These are phyloP conservation scores for Falcunculus frontatus DNA, from an alignment of 2,113 vertebrate genomes.

Conservation along the genomic window DNA sequence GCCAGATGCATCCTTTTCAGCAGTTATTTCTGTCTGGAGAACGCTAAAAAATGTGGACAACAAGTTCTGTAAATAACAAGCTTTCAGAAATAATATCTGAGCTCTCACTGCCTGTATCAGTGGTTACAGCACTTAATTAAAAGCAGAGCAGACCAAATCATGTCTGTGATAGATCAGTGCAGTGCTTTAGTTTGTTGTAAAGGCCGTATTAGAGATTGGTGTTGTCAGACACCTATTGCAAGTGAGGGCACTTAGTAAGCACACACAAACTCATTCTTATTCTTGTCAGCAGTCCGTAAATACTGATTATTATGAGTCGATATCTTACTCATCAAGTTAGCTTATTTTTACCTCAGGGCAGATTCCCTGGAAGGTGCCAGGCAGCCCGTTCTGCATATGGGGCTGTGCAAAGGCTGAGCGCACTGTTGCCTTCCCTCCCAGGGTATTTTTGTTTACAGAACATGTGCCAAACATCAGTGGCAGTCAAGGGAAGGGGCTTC, in stretches of 20 bases:
- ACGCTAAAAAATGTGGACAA: background rate
- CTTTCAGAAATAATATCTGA: background rate
- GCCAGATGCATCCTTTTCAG: background rate
- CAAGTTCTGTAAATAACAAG: background rate
- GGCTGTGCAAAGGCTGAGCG: background rate
- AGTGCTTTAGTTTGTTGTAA: background rate
- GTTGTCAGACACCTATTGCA: background rate
- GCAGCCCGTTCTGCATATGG: background rate
- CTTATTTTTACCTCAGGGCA: background rate
- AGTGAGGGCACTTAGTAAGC: background rate
- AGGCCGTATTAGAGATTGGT: background rate
- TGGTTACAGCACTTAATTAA: background rate
- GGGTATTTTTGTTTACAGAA: background rate
- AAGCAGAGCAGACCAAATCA: background rate
- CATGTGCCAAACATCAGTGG: background rate
- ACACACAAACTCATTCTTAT: background rate
- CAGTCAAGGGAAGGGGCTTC: background rate
- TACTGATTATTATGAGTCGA: background rate
- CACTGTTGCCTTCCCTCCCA: background rate
- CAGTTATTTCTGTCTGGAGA: background rate
- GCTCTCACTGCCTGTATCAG: background rate
- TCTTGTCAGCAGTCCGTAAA: background rate
- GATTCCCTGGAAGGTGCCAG: background rate
- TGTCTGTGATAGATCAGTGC: background rate
- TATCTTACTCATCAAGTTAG: background rate